These are phyloP conservation scores for Pipa parva DNA, from an alignment of 2,113 vertebrate species.

Conservation along the genomic window DNA sequence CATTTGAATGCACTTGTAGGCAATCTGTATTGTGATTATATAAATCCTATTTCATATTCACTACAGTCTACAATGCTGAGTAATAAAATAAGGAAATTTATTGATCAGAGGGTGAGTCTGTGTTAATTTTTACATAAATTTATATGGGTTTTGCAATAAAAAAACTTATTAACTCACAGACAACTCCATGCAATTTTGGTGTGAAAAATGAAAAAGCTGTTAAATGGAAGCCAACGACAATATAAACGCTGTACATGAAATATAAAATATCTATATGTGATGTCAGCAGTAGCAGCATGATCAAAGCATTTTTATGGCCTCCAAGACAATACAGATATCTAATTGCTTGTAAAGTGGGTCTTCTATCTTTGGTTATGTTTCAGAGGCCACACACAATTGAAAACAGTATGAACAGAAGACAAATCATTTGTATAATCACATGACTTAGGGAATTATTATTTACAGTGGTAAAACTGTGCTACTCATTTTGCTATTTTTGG, in stretches of 20 bases:
- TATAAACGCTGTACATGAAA: not conserved
- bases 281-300: not conserved
- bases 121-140: conserved; percentile 22
- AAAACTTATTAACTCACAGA: conserved; percentile 27
- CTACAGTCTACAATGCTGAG: conserved; percentile 11
- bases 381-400: no score
- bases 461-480: no score
- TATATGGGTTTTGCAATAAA: conserved; percentile 36
- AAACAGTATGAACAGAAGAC: no score
- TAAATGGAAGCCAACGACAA: conserved; percentile 7
- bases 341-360: not conserved
- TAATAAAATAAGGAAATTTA: conserved; percentile 31
- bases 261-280: conserved; percentile 3
- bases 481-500: no score
- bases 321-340: not conserved
- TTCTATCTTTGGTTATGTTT: not conserved
- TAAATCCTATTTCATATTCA: conserved; percentile 19
- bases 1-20: conserved; percentile 11
- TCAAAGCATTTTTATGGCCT: not conserved
- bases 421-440: no score
- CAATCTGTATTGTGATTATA: conserved; percentile 10
- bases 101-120: conserved; percentile 7
- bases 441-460: no score
- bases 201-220: not conserved
- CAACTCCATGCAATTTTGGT: conserved; percentile 9